These are phyloP conservation scores for Accipiter badius DNA, from an alignment of 2,797 vertebrate genomes.

Conservation along the genomic window DNA sequence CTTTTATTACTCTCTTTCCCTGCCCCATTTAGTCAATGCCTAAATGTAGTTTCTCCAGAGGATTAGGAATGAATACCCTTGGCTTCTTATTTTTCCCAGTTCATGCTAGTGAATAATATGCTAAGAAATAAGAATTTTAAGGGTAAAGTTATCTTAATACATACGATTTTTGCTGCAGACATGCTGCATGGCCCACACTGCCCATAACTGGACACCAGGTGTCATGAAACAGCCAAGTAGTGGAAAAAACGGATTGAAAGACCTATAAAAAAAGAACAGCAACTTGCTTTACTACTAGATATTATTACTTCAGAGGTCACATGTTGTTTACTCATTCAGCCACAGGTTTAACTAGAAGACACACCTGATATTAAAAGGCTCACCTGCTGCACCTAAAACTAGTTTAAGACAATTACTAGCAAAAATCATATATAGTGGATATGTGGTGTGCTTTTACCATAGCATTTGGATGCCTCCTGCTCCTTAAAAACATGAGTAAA, in stretches of 20 bases:
- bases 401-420: neutral
- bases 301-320: neutral
- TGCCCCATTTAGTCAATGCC: neutral
- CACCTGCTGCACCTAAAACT: no score
- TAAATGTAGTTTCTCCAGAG: neutral
- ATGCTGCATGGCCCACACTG: slow-evolving; percentile 99
- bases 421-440: neutral
- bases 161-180: slow-evolving; percentile 99
- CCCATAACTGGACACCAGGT: slow-evolving; percentile 97
- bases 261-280: slow-evolving; percentile 74
- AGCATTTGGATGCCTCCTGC: neutral
- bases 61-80: neutral
- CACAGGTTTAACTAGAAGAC: neutral
- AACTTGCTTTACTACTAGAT: neutral
- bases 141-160: slow-evolving; percentile 50
- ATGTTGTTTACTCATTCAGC: neutral
- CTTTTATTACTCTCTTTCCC: neutral
- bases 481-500: neutral
- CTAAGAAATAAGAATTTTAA: neutral
- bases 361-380: neutral
- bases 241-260: slow-evolving; percentile 97
- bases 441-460: neutral
- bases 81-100: neutral
- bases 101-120: neutral
- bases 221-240: slow-evolving; percentile 94